These are phyloP conservation scores for Chlorops oryzae DNA, from an alignment of 1,140 invertebrate species.

Conservation along the genomic window DNA sequence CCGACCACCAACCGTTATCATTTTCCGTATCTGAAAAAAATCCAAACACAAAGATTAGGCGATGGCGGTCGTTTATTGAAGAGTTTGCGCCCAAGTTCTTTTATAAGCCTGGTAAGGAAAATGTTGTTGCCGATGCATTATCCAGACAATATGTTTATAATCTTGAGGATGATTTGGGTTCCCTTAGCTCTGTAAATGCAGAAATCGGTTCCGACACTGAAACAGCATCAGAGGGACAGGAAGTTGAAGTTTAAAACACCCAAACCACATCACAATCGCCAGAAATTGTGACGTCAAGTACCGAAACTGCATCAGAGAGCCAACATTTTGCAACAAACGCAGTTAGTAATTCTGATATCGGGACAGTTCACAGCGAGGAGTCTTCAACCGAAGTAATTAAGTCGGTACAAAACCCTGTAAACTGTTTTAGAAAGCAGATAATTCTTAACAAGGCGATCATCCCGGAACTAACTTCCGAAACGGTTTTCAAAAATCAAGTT, in stretches of 20 bases:
- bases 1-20: conserved; percentile 10
- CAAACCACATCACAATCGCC: too few species aligned
- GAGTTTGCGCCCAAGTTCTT: conserved; percentile 17
- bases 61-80: conserved; percentile 9
- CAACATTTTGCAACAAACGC: too few species aligned
- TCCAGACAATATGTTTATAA: conserved; percentile 14
- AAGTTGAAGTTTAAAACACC: too few species aligned
- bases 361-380: not conserved
- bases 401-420: conserved; percentile 1
- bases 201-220: too few species aligned
- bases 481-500: not conserved
- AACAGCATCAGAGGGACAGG: too few species aligned
- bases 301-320: too few species aligned
- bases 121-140: conserved; percentile 24
- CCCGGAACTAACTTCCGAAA: not conserved
- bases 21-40: conserved; percentile 11
- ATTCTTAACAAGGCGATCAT: not conserved
- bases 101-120: too few species aligned
- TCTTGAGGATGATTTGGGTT: too few species aligned
- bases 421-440: conserved; percentile 2
- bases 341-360: too few species aligned
- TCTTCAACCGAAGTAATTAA: conserved; percentile 2
- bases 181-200: too few species aligned
- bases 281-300: not conserved
- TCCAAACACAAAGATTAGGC: conserved; percentile 9